Evolutionary conservation across 2,797 vertebrate genomes (phyloP), one percentile per base, ranked within the genome.

Genomic region (Sebastes itinus): DNA sequence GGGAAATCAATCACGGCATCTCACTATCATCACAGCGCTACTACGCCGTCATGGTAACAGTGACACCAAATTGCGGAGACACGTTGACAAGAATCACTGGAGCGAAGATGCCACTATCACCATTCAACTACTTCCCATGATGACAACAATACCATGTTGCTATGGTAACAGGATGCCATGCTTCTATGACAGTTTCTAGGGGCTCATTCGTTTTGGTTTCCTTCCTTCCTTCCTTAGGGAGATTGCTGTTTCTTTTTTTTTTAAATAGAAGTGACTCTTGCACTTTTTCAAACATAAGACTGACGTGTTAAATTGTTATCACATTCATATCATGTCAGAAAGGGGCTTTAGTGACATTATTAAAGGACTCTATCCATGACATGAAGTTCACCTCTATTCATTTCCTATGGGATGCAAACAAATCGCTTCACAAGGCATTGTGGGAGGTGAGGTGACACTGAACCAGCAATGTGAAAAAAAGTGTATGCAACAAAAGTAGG

Each of bases 1-100:
- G 75, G 80, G 71, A 72, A 61, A 78, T 49, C 33, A 65, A 62
- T 59, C 61, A 32, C 9, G 30, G 59, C 66, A 28, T 42, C 68
- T 67, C 22, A 20, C 59, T 23, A 23, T 20, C 22, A 59, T 52
- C 27, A 71, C 18, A 64, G 13, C 63, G 20, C 59, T 12, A 28
- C 65, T 12, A 28, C 65, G 27, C 18, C 23, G 9, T 38, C 72
- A 52, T 46, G 35, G 66, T 14, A 56, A 72, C 30, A 49, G 18
- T 27, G 3, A 69, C 18, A n/a, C 1, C 25, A 54, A 33, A 68
- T 3, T 22, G 63, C 77, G 64, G 9, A 5, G 22, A 65, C 35
- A 60, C 63, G 22, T 6, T 35, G 22, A 70, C 18, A 52, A 58
- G 13, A 16, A 30, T 28, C 2, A 7, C 16, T 27, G 16, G 12